phyloP scores from a whole-genome alignment of 1,140 invertebrate species.

The Trichomalopsis sarcophagae region DNA sequence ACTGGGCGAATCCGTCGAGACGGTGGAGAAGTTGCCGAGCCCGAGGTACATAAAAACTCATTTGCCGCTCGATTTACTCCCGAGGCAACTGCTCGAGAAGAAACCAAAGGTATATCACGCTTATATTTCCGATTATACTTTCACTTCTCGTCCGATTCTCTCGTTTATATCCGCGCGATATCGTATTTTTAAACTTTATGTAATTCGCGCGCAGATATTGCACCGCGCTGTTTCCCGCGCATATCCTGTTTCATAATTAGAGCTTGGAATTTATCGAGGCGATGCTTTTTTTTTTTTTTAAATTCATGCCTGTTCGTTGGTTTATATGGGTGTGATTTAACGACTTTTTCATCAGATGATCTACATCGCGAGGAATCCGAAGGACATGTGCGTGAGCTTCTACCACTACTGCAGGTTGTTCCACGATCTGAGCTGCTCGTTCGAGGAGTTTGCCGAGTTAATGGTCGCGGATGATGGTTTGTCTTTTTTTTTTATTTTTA shows the following conservation, averaged over 20 bases:
- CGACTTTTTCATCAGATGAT: conserved; percentile 82
- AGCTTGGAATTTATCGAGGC: neutral
- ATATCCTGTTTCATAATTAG: neutral
- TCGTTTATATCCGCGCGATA: neutral
- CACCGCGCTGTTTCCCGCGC: neutral
- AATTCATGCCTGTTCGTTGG: no score
- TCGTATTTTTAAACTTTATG: neutral
- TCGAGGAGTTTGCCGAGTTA: conserved; percentile 88
- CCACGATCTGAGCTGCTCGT: conserved; percentile 80
- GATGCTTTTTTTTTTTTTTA: neutral
- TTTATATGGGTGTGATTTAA: no score
- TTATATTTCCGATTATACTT: conserved; percentile 36
- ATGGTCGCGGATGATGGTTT: conserved; percentile 82
- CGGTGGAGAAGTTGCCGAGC: conserved; percentile 80
- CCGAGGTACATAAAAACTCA: conserved; percentile 89
- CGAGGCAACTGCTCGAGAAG: conserved; percentile 79
- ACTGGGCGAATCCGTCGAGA: conserved; percentile 80
- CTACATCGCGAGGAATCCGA: conserved; percentile 93
- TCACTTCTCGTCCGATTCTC: neutral
- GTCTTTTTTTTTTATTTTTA: conserved; percentile 39
- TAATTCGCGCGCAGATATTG: neutral
- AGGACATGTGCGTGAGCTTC: conserved; percentile 94
- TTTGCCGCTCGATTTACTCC: conserved; percentile 84
- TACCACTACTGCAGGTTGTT: conserved; percentile 89
- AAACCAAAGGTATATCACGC: conserved; percentile 81